Conservation (phyloP, 1,140 invertebrate species). For the Drosophila truncata region DNA sequence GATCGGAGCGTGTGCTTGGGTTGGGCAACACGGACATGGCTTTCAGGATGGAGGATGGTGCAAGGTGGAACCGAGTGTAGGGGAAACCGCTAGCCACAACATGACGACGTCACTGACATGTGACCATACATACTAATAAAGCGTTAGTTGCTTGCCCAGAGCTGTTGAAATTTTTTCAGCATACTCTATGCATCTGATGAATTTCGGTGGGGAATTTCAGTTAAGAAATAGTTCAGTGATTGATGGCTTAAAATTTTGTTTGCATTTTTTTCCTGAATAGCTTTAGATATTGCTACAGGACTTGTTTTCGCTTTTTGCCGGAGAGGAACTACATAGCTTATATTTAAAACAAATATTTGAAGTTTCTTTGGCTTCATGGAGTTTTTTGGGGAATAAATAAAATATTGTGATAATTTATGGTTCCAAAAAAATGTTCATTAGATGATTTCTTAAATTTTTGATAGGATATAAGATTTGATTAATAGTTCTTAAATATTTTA, state of each 20-base stretch:
- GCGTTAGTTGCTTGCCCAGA: slow-evolving; percentile 56
- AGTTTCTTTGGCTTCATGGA: background rate
- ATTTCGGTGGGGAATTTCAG: slow-evolving; percentile 37
- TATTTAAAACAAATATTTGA: background rate
- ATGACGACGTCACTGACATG: slow-evolving; percentile 62
- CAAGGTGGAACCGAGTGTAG: slow-evolving; percentile 9
- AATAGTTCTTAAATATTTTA: background rate
- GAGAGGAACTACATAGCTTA: background rate
- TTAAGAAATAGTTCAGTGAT: slow-evolving; percentile 49
- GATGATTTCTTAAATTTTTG: too few species aligned
- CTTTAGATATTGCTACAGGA: background rate
- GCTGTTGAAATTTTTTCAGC: slow-evolving; percentile 41
- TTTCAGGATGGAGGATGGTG: slow-evolving; percentile 3
- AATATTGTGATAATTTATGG: background rate
- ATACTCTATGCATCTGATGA: slow-evolving; percentile 39
- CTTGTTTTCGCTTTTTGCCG: background rate
- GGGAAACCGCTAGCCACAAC: slow-evolving; percentile 58
- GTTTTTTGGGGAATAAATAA: too few species aligned
- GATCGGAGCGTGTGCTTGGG: slow-evolving; percentile 4
- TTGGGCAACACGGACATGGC: slow-evolving; percentile 38
- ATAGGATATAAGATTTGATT: background rate
- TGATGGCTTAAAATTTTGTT: slow-evolving; percentile 24
- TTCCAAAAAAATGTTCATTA: background rate
- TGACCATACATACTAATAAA: slow-evolving; percentile 78
- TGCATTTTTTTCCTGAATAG: background rate